Conservation (phyloP, 2,888 invertebrate genomes). For the Priapulus caudatus region DNA sequence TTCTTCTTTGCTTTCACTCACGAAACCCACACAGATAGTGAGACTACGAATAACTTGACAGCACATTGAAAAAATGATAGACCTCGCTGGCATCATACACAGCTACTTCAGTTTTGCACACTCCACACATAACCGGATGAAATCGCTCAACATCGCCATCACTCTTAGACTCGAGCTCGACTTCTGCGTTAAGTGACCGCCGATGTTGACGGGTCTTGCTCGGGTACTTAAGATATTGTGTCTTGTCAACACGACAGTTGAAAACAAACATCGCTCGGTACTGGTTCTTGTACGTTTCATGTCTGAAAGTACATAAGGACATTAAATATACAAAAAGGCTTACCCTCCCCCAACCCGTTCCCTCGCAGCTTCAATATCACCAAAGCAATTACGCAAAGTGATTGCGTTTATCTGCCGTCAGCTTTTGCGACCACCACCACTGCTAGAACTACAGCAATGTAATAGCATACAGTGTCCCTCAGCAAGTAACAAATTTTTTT, state of each 20-base stretch:
- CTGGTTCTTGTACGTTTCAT: conserved; percentile 44
- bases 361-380: too few species aligned
- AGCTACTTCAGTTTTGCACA: conserved; percentile 46
- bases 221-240: conserved; percentile 29
- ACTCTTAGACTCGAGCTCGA: neutral
- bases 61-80: conserved; percentile 48
- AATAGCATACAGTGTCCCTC: too few species aligned
- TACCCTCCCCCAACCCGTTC: neutral
- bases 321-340: conserved; percentile 5
- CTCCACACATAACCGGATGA: conserved; percentile 43
- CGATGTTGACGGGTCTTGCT: conserved; percentile 2
- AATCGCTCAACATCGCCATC: conserved; percentile 35
- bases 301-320: conserved; percentile 36
- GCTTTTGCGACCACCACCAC: too few species aligned
- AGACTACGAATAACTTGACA: conserved; percentile 42
- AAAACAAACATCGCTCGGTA: conserved; percentile 50
- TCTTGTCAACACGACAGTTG: conserved; percentile 43
- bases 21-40: too few species aligned
- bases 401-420: too few species aligned
- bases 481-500: too few species aligned
- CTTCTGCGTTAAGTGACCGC: neutral
- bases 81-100: conserved; percentile 47
- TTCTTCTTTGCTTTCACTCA: too few species aligned
- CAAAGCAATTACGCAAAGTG: too few species aligned
- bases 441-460: too few species aligned